Evolutionary conservation across 2,888 invertebrate species (phyloP).

Genomic region (Himalopsyche japonica): DNA sequence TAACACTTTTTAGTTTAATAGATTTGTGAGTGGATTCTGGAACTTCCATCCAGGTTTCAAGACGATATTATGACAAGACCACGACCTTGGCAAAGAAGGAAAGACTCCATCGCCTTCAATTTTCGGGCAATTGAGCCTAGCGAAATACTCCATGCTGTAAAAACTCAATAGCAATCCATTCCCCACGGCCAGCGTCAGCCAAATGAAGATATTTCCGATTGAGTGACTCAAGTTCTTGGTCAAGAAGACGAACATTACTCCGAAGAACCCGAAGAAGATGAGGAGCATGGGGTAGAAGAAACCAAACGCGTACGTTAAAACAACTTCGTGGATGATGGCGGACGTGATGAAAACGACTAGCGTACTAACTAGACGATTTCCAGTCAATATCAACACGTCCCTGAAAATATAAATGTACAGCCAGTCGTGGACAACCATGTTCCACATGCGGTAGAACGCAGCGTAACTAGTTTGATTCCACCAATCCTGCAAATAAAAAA

Average conservation of each 20-base stretch:
- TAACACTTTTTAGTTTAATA: not conserved
- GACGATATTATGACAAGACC: slow-evolving; percentile 48
- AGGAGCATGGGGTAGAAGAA: slow-evolving; percentile 89
- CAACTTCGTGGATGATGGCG: slow-evolving; percentile 86
- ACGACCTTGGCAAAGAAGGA: slow-evolving; percentile 56
- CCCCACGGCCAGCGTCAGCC: slow-evolving; percentile 79
- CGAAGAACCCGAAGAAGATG: slow-evolving; percentile 73
- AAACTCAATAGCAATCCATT: slow-evolving; percentile 74
- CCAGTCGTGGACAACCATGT: slow-evolving; percentile 94
- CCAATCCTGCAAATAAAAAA: slow-evolving; percentile 72
- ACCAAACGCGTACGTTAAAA: slow-evolving; percentile 75
- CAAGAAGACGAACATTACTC: slow-evolving; percentile 61
- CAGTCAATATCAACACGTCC: slow-evolving; percentile 59
- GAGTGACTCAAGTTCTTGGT: slow-evolving; percentile 50
- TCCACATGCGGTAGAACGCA: slow-evolving; percentile 91
- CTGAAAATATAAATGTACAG: slow-evolving; percentile 86
- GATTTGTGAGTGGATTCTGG: not conserved
- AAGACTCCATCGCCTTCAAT: slow-evolving; percentile 25
- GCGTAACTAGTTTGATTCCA: slow-evolving; percentile 88
- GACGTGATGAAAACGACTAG: slow-evolving; percentile 77
- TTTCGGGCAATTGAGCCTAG: slow-evolving; percentile 71
- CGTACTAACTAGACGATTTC: slow-evolving; percentile 59
- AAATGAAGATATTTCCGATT: slow-evolving; percentile 74
- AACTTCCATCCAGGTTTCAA: slow-evolving; percentile 31
- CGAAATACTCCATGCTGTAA: slow-evolving; percentile 87